Evolutionary conservation across 2,113 vertebrate species (phyloP).

Genomic region (Corythoichthys intestinalis): DNA sequence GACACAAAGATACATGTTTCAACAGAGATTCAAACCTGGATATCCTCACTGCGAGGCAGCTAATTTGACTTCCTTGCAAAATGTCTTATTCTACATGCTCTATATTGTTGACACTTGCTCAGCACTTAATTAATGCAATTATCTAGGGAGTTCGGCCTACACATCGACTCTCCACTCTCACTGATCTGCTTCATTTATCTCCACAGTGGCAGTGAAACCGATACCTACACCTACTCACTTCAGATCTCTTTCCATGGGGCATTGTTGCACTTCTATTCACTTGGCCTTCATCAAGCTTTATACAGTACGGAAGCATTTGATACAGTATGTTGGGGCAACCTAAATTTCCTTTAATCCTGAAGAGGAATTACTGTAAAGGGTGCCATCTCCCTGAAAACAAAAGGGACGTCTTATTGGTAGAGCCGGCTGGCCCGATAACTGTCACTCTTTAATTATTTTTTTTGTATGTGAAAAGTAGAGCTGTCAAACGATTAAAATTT

Average conservation of each 20-base stretch:
- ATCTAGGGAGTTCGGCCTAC: slow-evolving; percentile 15
- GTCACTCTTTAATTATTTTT: too few species aligned
- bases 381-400: neutral
- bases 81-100: neutral
- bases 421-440: too few species aligned
- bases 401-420: too few species aligned
- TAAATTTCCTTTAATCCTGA: neutral
- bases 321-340: neutral
- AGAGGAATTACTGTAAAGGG: neutral
- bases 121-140: slow-evolving; percentile 17
- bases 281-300: neutral
- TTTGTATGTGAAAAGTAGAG: too few species aligned
- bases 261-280: slow-evolving; percentile 20
- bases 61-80: too few species aligned
- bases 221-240: slow-evolving; percentile 20
- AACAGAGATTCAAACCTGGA: too few species aligned
- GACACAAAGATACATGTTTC: too few species aligned
- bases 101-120: neutral
- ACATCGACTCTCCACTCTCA: slow-evolving; percentile 17
- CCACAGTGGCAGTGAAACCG: slow-evolving; percentile 29
- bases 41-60: too few species aligned
- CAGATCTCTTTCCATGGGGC: slow-evolving; percentile 19
- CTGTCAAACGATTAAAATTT: too few species aligned
- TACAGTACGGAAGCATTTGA: neutral
- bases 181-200: slow-evolving; percentile 11